Base-by-base conservation (phyloP, 2,888 invertebrate genomes). In the Machimus atricapillus region DNA sequence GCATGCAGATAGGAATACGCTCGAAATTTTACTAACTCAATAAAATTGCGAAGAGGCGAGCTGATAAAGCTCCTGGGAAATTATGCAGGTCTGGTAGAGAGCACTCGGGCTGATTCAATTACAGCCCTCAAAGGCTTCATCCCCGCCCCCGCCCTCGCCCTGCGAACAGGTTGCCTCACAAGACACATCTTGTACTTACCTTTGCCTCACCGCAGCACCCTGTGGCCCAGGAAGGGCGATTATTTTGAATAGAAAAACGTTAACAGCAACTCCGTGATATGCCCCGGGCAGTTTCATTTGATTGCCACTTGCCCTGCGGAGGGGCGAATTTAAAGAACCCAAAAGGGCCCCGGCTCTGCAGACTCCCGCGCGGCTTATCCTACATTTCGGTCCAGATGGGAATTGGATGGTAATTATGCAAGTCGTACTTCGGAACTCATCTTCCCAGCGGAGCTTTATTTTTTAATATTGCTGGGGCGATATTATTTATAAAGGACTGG, bases 61-160 rank as follows among this genome's bases (percentile, higher is more conserved):
- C 82, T 82, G 66, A 82, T 82, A 82, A 82, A 82, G 23, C 82
- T 31, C 82, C n/a, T 58, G 82, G 34, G 58, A 82, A 82, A 82
- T 82, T 82, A 82, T 82, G 82, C 82, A 82, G 82, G 37, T 27
- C 58, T 37, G 58, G 58, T 5, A 58, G 19, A 58, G 19, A 58
- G 58, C 40, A 82, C 40, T 82, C 19, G 19, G 19, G 14, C 23
- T 52, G 58, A 82, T 82, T 82, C 58, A 31, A 82, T 82, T 82
- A 82, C 40, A 37, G 12, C 19, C 56, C 37, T 43, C 58, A 56
- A 82, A 66, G 82, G 58, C 58, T 82, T 82, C 14, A 5, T 1
- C 8, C 37, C 34, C 14, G 14, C 6, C 8, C 37, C 34, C 14
- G 14, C 6, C 8, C 37, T 16, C 31, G 16, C 27, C n/a, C 9